These are phyloP conservation scores for Zootermopsis nevadensis DNA, from an alignment of 2,888 invertebrate species.

Conservation along the genomic window DNA sequence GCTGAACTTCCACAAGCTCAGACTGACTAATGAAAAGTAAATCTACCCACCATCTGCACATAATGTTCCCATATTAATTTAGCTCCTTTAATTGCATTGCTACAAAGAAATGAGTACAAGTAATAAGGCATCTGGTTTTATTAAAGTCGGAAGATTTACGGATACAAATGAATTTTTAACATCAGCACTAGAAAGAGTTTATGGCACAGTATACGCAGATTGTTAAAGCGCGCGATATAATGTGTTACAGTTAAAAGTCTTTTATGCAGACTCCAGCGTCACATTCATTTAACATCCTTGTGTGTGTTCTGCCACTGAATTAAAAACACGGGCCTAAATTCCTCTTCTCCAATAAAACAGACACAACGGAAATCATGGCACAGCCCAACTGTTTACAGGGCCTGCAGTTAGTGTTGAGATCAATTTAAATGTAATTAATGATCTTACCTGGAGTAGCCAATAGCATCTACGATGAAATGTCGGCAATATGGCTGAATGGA, in stretches of 20 bases:
- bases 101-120: not conserved
- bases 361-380: no score
- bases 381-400: no score
- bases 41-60: not conserved
- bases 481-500: conserved; percentile 97
- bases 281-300: not conserved
- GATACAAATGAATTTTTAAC: not conserved
- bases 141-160: not conserved
- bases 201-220: not conserved
- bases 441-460: conserved; percentile 91
- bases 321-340: no score
- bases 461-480: conserved; percentile 99
- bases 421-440: not conserved
- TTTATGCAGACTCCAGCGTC: not conserved
- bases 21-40: not conserved
- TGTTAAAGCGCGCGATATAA: not conserved
- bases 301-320: not conserved
- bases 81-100: not conserved
- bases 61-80: not conserved
- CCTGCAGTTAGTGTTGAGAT: no score
- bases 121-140: not conserved
- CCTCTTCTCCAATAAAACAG: no score
- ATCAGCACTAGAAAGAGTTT: not conserved
- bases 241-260: not conserved
- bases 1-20: no score